Percentiles rank a stretch among this genome's conserved stretches.
phyloP scores from a whole-genome alignment of 2,113 vertebrate genomes.

The Hiodon tergisus region DNA sequence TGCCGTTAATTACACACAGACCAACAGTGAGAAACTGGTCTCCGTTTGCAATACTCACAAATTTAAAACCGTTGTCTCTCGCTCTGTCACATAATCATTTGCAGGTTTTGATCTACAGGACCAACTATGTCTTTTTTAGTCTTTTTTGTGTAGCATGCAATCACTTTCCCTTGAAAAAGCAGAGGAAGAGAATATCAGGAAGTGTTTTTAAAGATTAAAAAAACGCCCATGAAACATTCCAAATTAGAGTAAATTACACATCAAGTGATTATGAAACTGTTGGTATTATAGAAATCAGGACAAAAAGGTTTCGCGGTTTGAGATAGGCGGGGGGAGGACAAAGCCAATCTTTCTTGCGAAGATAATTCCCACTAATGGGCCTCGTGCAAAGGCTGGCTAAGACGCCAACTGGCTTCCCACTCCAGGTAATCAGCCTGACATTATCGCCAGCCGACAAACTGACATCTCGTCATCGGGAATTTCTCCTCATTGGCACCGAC shows the following conservation, averaged over 20 bases:
- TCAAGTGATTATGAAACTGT: slow-evolving; percentile 59
- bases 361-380: slow-evolving; percentile 81
- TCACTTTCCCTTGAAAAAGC: slow-evolving; percentile 50
- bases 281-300: slow-evolving; percentile 71
- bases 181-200: slow-evolving; percentile 45
- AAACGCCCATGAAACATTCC: slow-evolving; percentile 50
- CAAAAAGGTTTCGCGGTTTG: slow-evolving; percentile 43
- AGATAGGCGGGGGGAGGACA: slow-evolving; percentile 50
- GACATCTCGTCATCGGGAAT: slow-evolving; percentile 86
- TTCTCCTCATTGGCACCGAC: slow-evolving; percentile 81
- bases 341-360: slow-evolving; percentile 67
- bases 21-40: neutral
- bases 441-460: slow-evolving; percentile 72
- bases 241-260: slow-evolving; percentile 64
- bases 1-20: neutral
- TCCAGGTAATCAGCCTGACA: slow-evolving; percentile 78
- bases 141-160: slow-evolving; percentile 36
- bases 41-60: slow-evolving; percentile 13
- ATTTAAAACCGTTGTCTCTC: slow-evolving; percentile 10
- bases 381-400: slow-evolving; percentile 58
- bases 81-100: slow-evolving; percentile 4
- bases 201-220: slow-evolving; percentile 33
- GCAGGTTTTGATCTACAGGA: slow-evolving; percentile 21
- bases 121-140: slow-evolving; percentile 6
- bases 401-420: slow-evolving; percentile 56